Conservation (phyloP, 1,140 invertebrate genomes). For the Streblospio benedicti region DNA sequence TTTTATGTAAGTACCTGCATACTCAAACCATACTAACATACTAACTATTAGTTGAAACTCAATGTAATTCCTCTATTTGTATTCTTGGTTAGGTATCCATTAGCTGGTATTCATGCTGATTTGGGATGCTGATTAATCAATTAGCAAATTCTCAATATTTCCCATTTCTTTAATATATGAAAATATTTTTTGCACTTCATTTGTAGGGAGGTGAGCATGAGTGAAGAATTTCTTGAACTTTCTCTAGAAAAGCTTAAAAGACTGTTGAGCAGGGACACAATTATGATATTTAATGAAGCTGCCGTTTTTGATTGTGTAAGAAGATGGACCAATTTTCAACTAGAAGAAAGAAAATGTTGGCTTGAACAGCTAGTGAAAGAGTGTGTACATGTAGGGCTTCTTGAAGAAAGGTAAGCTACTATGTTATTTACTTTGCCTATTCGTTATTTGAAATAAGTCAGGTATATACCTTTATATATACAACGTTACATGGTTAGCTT, state of each 20-base stretch:
- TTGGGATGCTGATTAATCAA: not conserved
- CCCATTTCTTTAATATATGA: not conserved
- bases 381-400: conserved; percentile 16
- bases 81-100: not conserved
- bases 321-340: conserved; percentile 28
- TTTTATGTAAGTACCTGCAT: conserved; percentile 26
- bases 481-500: too few relatives aligned
- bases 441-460: too few relatives aligned
- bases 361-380: conserved; percentile 16
- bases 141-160: not conserved
- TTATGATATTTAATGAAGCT: conserved; percentile 26
- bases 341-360: conserved; percentile 14
- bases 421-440: too few relatives aligned
- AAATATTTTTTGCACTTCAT: not conserved
- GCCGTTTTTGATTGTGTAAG: conserved; percentile 31
- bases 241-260: conserved; percentile 17
- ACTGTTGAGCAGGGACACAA: conserved; percentile 27
- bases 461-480: too few relatives aligned
- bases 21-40: not conserved
- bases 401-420: not conserved
- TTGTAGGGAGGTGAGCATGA: conserved; percentile 29
- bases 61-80: not conserved
- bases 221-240: conserved; percentile 32
- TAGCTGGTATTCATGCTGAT: not conserved
- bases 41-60: not conserved